Percentiles rank a stretch among this genome's conserved stretches.
Evolutionary conservation across 2,113 vertebrate species (phyloP).

Genomic region (Aphelocoma coerulescens): DNA sequence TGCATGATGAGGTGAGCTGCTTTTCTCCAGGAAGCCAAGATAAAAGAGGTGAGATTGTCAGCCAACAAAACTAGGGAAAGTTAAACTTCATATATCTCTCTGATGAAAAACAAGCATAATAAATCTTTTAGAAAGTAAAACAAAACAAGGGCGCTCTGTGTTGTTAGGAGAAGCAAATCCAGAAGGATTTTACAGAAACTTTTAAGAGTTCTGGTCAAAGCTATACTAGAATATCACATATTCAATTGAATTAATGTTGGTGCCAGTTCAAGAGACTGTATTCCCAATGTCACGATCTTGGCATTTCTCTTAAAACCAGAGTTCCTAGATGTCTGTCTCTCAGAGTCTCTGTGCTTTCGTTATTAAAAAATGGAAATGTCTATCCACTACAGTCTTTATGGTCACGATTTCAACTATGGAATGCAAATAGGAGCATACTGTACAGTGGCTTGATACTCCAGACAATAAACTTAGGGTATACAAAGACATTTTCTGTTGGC

Average conservation of each 20-base stretch:
- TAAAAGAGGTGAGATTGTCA: conserved; percentile 51
- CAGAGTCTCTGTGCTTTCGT: neutral
- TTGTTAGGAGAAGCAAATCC: conserved; percentile 17
- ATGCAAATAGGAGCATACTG: neutral
- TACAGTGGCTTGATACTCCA: neutral
- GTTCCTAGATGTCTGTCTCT: neutral
- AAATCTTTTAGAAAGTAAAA: conserved; percentile 54
- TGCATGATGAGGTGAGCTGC: conserved; percentile 20
- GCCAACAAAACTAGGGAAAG: conserved; percentile 52
- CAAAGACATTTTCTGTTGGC: neutral
- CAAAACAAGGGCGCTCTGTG: conserved; percentile 2
- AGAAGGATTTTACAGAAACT: conserved; percentile 15
- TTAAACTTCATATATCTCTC: conserved; percentile 41
- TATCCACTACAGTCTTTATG: neutral
- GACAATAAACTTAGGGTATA: neutral
- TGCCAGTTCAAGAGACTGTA: neutral
- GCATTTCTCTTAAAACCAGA: conserved; percentile 22
- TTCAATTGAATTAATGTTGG: neutral
- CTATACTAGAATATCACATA: neutral
- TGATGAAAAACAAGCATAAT: conserved; percentile 45
- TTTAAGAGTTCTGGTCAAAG: conserved; percentile 25
- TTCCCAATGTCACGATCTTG: neutral
- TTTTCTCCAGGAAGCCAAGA: conserved; percentile 30
- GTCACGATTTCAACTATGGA: neutral
- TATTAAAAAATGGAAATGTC: neutral